phyloP scores from a whole-genome alignment of 2,113 vertebrate species.

The Climacteris rufus region DNA sequence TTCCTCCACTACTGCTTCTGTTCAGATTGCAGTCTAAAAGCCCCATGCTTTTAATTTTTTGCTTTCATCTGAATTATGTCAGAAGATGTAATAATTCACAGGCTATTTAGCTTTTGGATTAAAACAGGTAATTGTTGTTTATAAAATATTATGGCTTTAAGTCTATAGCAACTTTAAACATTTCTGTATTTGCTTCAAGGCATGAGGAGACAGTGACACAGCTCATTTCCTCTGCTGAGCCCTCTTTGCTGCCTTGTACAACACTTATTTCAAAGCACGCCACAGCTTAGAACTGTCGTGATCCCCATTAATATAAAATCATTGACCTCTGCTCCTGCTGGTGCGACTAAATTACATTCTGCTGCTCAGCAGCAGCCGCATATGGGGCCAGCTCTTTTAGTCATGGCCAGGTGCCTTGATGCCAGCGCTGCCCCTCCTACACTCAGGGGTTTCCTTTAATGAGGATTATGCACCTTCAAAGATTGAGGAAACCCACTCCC shows the following conservation, averaged over 20 bases:
- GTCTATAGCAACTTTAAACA: constrained; percentile 54
- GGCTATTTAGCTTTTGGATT: constrained; percentile 23
- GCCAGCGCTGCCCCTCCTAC: constrained; percentile 71
- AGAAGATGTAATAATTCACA: background rate
- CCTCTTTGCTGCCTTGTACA: constrained; percentile 77
- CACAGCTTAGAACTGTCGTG: constrained; percentile 81
- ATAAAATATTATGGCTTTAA: constrained; percentile 65
- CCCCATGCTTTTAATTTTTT: background rate
- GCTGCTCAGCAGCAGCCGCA: constrained; percentile 79
- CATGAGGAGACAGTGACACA: constrained; percentile 75
- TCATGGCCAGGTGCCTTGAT: constrained; percentile 79
- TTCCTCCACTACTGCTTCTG: background rate
- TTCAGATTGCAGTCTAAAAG: background rate
- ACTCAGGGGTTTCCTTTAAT: constrained; percentile 74
- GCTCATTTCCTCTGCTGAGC: constrained; percentile 78
- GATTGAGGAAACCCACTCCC: constrained; percentile 67
- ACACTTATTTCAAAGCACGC: constrained; percentile 82
- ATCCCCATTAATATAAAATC: constrained; percentile 87
- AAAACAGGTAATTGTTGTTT: constrained; percentile 66
- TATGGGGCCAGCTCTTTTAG: constrained; percentile 76
- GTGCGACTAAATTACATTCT: constrained; percentile 82
- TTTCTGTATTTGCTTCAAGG: constrained; percentile 67
- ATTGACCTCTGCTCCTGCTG: constrained; percentile 83
- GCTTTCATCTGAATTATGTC: background rate
- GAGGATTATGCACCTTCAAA: constrained; percentile 79